phyloP scores from a whole-genome alignment of 2,797 vertebrate genomes.

The Sciurus vulgaris region DNA sequence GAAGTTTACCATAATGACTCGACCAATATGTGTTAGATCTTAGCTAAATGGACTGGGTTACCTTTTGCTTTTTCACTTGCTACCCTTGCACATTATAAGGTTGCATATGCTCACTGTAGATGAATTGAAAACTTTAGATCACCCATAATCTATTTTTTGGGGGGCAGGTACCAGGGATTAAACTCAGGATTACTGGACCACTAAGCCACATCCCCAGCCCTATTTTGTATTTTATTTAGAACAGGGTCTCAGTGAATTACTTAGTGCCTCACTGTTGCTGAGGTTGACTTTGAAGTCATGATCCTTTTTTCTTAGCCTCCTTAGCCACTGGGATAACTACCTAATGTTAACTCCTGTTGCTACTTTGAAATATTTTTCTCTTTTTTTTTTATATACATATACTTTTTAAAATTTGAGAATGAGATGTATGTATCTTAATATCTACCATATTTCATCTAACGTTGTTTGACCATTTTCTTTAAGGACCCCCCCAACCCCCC shows the following conservation, averaged over 20 bases:
- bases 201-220: too few relatives aligned
- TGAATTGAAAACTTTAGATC: neutral
- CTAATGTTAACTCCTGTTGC: neutral
- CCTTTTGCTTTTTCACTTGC: neutral
- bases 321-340: neutral
- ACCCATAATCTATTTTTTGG: neutral
- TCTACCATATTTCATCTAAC: too few relatives aligned
- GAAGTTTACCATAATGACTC: too few relatives aligned
- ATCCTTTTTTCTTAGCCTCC: too few relatives aligned
- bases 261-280: too few relatives aligned
- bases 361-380: conserved; percentile 39
- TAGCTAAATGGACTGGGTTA: neutral
- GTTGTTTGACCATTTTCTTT: too few relatives aligned
- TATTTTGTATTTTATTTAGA: too few relatives aligned
- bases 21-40: neutral
- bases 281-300: too few relatives aligned
- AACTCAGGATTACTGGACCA: too few relatives aligned
- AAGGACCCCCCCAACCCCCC: too few relatives aligned
- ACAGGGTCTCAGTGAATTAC: too few relatives aligned
- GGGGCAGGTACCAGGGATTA: too few relatives aligned
- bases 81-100: neutral
- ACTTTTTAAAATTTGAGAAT: conserved; percentile 24
- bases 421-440: neutral
- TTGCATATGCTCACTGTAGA: neutral
- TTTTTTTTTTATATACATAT: conserved; percentile 37